Base-by-base conservation (phyloP, 1,140 invertebrate species). In the Bradysia coprophila region DNA sequence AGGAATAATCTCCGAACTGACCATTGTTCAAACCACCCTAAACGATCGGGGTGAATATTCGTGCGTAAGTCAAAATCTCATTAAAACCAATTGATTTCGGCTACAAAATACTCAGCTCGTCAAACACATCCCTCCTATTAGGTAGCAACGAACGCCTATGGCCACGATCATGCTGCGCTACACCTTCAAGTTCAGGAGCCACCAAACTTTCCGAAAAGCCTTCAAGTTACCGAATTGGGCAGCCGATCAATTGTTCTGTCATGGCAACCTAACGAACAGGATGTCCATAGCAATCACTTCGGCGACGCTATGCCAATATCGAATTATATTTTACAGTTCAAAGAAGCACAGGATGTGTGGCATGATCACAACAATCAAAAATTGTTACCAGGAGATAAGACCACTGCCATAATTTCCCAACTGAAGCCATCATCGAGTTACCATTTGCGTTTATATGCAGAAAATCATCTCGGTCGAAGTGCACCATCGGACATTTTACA, bases 151-250 rank as follows among this genome's bases (percentile, higher is more conserved):
- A 85, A 84, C 55, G 63, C 68, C 2, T 75, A 77, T 54, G 81
- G 80, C 2, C 68, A 70, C 23, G 79, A 81, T 51, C 67, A 71
- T 42, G 68, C 72, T 9, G 68, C 65, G 9, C 72, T 79, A 46
- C 66, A 73, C 49, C 57, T 84, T 4, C 67, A 72, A 38, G 77
- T 81, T 4, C 75, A 81, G 65, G 76, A 79, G 48, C 68, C 67
- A 13, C 76, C 76, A 19, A 75, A 75, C 53, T 68, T 73, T 41
- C 75, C 76, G 21, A 58, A 62, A 9, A 71, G 76, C 52, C 53
- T 77, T 22, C 68, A 68, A 45, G 60, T 76, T 4, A 58, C 66
- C 11, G 69, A 75, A 47, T 60, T 66, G 22, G 63, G 63, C 13
- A 77, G 75, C 48, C 63, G 73, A 6, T 69, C 66, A 40, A 62